Evolutionary conservation across 1,140 invertebrate genomes (phyloP), one percentile per base, ranked within the genome.

Genomic region (Aphelinus certus): DNA sequence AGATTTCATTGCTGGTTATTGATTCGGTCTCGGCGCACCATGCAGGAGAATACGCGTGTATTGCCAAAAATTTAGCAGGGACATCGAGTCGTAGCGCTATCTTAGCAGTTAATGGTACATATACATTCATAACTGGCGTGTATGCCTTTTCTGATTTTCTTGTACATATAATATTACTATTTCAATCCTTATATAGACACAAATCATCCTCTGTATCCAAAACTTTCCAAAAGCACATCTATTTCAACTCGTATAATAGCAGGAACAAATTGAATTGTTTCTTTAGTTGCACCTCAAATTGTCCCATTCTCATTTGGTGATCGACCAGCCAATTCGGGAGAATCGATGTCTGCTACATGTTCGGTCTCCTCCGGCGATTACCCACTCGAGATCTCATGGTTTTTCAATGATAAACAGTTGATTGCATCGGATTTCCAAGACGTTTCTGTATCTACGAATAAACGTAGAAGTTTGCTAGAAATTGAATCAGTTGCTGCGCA

Each of bases 341-440:
- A 95, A 82, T 90, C 93, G 55, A 92, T 93, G 67, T 93, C 94
- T 58, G 90, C 94, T 46, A 92, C 90, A 76, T 96, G 94, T 86
- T 90, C 93, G 4, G 92, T 96, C 56, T 90, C 92, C 65, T 93
- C 92, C 81, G 95, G 94, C 47, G 94, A 95, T 85, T 87, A 91
- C 77, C 94, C 94, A 2, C 88, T 93, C 51, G 89, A 91, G 88
- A 89, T 76, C 93, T 93, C 93, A 90, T 72, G 92, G 93, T 79
- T n/a, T n/a, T 60, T 60, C n/a, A 91, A 93, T 78, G 92, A 89
- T 82, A 84, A 84, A 58, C 76, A 4, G 3, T 4, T 60, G 4
- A 88, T 73, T 89, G 90, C 46, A 88, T 26, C 10, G n/a, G 68
- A 70, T 43, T 81, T 77, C 76, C 86, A 85, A 64, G 76, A 78